Conservation (phyloP, 2,113 vertebrate genomes). For the Tylochromis polylepis region DNA sequence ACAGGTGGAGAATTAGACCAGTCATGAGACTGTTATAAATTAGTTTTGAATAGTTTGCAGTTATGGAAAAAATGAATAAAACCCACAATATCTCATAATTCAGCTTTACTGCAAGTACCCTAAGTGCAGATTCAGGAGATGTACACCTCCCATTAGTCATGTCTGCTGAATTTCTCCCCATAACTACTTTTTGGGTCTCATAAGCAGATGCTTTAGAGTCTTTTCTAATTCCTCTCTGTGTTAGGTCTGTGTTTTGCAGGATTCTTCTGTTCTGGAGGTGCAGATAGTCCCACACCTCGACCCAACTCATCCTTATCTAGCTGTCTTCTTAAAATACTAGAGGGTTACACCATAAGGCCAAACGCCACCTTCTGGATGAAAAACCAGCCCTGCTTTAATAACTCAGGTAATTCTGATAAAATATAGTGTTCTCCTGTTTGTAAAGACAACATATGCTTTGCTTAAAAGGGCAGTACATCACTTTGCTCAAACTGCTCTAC, state of each 20-base stretch:
- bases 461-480: background rate
- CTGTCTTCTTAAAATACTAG: conserved; percentile 62
- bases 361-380: conserved; percentile 25
- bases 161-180: background rate
- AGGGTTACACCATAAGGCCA: conserved; percentile 10
- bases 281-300: conserved; percentile 56
- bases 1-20: conserved; percentile 55
- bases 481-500: conserved; percentile 3
- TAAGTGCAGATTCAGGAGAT: background rate
- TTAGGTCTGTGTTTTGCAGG: conserved; percentile 73
- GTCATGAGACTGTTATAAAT: background rate
- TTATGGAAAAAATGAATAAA: background rate
- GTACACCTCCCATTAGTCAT: background rate
- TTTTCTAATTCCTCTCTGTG: background rate
- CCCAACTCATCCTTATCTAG: conserved; percentile 46
- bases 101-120: background rate
- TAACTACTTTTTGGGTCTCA: background rate
- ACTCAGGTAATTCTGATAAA: conserved; percentile 30
- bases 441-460: background rate
- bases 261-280: conserved; percentile 70
- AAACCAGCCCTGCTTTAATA: conserved; percentile 42
- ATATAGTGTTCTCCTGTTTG: background rate
- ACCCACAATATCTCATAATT: background rate
- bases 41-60: background rate
- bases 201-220: background rate